Conservation (phyloP, 2,888 invertebrate species). For the Glyphotaelius pellucidus region DNA sequence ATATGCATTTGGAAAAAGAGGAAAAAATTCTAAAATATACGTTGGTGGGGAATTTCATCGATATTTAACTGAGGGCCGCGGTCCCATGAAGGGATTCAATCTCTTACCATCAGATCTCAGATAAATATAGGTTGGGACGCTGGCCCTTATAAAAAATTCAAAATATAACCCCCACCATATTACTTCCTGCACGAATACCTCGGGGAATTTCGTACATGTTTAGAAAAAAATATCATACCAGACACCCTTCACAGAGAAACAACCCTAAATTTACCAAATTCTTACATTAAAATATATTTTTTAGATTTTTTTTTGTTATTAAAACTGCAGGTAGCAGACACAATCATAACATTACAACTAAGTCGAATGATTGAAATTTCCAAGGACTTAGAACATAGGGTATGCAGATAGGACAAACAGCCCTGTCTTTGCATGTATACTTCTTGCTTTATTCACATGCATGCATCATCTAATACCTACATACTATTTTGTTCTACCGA, state of each 20-base stretch:
- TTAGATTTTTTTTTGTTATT: background rate
- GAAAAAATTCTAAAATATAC: conserved; percentile 10
- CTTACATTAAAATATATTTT: background rate
- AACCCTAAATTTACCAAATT: conserved; percentile 39
- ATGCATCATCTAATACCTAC: too few species aligned
- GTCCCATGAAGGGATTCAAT: conserved; percentile 45
- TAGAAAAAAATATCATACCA: conserved; percentile 26
- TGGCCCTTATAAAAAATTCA: conserved; percentile 60
- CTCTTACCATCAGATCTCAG: conserved; percentile 53
- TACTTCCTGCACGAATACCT: conserved; percentile 44
- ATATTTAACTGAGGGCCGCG: conserved; percentile 31
- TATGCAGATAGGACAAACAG: too few species aligned
- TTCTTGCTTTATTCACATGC: too few species aligned
- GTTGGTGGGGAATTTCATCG: conserved; percentile 8
- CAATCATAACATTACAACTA: too few species aligned
- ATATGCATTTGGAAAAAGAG: background rate
- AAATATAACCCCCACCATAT: conserved; percentile 49
- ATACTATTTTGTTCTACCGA: too few species aligned
- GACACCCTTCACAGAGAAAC: conserved; percentile 8
- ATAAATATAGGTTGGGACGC: conserved; percentile 62
- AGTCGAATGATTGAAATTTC: too few species aligned
- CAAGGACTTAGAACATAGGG: too few species aligned
- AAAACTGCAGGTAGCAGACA: too few species aligned
- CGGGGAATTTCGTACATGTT: conserved; percentile 33
- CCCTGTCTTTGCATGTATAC: too few species aligned